Evolutionary conservation across 2,888 invertebrate species (phyloP).

Genomic region (Trachelus stipa): DNA sequence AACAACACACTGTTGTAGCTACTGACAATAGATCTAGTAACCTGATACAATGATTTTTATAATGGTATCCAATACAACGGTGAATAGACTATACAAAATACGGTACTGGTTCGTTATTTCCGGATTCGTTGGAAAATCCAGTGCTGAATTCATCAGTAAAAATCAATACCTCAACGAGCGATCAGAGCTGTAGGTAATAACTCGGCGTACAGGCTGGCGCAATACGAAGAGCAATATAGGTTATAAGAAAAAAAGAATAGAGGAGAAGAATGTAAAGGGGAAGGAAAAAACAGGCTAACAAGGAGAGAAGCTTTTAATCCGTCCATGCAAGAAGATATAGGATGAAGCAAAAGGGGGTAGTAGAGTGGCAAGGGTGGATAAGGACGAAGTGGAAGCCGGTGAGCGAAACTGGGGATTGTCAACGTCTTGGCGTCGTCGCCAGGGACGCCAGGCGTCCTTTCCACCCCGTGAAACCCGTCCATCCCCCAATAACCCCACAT

Average conservation of each 20-base stretch:
- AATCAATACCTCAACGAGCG: constrained; percentile 10
- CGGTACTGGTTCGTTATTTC: not conserved
- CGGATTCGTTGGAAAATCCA: not conserved
- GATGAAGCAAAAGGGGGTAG: constrained; percentile 29
- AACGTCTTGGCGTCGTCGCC: constrained; percentile 57
- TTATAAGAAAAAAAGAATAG: not conserved
- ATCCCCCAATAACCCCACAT: constrained; percentile 21
- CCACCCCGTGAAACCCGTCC: constrained; percentile 6
- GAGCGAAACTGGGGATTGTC: constrained; percentile 37
- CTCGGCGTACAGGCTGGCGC: not conserved
- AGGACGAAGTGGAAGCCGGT: constrained; percentile 4
- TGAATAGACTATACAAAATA: not conserved
- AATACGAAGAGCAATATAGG: not conserved
- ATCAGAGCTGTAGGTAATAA: not conserved
- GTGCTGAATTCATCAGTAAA: not conserved
- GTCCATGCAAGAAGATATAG: constrained; percentile 45
- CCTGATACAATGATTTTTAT: not conserved
- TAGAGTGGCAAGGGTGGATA: constrained; percentile 28
- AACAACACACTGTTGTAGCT: not conserved
- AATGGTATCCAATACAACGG: not conserved
- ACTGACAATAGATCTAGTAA: not conserved
- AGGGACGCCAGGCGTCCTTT: constrained; percentile 47
- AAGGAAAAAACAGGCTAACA: not conserved
- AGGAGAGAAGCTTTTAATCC: constrained; percentile 49
- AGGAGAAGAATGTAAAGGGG: not conserved